These are phyloP conservation scores for Agrypnus murinus DNA, from an alignment of 2,888 invertebrate species.

Conservation along the genomic window DNA sequence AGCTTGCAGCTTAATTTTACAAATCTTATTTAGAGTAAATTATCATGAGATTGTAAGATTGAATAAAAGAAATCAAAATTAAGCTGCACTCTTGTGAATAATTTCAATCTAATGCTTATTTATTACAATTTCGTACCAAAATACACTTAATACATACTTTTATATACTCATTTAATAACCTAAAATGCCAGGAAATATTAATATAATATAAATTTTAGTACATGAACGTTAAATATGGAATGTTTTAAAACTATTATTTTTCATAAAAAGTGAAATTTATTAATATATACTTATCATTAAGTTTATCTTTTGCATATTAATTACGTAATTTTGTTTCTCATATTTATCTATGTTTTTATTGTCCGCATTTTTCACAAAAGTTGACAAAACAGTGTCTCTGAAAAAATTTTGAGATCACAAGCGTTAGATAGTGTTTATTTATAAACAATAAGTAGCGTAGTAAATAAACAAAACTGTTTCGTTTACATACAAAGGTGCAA, in stretches of 20 bases:
- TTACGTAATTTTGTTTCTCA: neutral
- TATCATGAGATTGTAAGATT: too few relatives aligned
- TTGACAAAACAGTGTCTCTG: neutral
- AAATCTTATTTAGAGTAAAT: neutral
- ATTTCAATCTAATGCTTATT: neutral
- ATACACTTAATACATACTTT: conserved; percentile 33
- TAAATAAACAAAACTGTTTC: neutral
- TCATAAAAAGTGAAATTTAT: conserved; percentile 13
- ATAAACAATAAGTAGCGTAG: neutral
- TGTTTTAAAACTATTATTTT: conserved; percentile 16
- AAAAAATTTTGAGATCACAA: neutral
- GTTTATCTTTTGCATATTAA: neutral
- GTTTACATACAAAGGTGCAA: neutral
- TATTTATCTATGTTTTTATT: conserved; percentile 18
- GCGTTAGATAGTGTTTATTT: neutral
- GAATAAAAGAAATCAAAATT: too few relatives aligned
- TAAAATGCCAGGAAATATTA: conserved; percentile 12
- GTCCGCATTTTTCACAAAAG: conserved; percentile 13
- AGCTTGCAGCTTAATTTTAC: neutral
- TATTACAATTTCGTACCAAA: conserved; percentile 23
- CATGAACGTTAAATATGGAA: conserved; percentile 24
- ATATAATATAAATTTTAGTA: neutral
- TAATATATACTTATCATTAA: neutral
- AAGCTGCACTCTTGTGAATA: conserved; percentile 4
- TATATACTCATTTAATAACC: neutral